phyloP scores from a whole-genome alignment of 1,140 invertebrate genomes.

The Pseudomyrmex dendroicus region DNA sequence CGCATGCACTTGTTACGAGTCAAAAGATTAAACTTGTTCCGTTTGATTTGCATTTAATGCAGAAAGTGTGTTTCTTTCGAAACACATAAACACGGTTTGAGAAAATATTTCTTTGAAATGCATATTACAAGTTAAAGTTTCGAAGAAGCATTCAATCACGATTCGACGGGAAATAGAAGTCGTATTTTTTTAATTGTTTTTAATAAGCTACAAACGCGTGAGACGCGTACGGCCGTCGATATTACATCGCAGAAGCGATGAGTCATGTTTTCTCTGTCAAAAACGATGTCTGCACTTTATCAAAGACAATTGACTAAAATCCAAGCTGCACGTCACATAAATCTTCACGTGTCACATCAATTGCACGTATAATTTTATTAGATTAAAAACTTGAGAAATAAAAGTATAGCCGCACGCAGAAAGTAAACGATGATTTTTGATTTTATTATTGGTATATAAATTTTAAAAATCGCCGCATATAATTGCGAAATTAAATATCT shows the following conservation, averaged over 20 bases:
- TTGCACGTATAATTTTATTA: no score
- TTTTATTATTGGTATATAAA: not conserved
- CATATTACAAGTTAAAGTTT: not conserved
- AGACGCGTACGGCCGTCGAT: slow-evolving; percentile 14
- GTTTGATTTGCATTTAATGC: not conserved
- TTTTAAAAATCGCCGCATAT: not conserved
- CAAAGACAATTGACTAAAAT: slow-evolving; percentile 38
- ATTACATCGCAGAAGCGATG: slow-evolving; percentile 55
- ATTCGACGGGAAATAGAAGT: not conserved
- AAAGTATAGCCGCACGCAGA: no score
- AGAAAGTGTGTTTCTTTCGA: not conserved
- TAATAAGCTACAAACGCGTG: slow-evolving; percentile 39
- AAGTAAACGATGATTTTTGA: no score
- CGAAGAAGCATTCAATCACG: no score
- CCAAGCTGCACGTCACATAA: not conserved
- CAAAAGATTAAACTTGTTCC: slow-evolving; percentile 2
- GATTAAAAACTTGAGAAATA: no score
- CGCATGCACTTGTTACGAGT: not conserved
- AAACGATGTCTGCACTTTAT: slow-evolving; percentile 61
- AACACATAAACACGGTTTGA: not conserved
- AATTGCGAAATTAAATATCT: not conserved
- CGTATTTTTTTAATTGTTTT: slow-evolving; percentile 3
- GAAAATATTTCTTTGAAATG: not conserved
- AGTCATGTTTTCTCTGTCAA: slow-evolving; percentile 54
- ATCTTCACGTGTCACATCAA: no score